Evolutionary conservation across 2,797 vertebrate genomes (phyloP), one percentile per base, ranked within the genome.

Genomic region (Toxotes lorentzi): DNA sequence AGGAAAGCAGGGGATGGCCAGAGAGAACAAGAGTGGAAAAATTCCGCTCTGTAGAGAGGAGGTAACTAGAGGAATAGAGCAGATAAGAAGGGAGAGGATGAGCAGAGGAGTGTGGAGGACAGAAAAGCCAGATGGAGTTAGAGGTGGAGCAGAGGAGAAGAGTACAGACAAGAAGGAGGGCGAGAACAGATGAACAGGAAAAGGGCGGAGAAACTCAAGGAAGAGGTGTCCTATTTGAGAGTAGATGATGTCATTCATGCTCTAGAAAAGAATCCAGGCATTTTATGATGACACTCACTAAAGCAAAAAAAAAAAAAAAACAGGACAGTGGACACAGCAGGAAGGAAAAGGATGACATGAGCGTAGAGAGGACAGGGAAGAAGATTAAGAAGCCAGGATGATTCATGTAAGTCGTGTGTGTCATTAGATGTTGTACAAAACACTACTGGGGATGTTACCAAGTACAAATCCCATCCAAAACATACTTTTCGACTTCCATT

Each of bases 61-160:
- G 32, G 30, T 50, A 69, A 70, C 19, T 14, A 23, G 59, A 70
- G 58, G 51, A 73, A 34, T 7, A 32, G 32, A 75, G 71, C 38
- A 38, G 35, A 79, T 58, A 41, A 43, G 53, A 48, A 41, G 7
- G 64, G 45, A 35, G 34, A 65, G 51, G 45, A 60, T 24, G 38
- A 53, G 21, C 10, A 75, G n/a, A 70, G 35, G 53, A 38, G 41
- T 34, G 58, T 32, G 59, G 48, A 71, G 78, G 76, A 76, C 72
- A 73, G 64, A 62, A 64, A 62, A 82, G 59, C 72, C 79, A 81
- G 58, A 68, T 76, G 24, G 69, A 82, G 67, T 78, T 57, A 70
- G 47, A 88, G 79, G 61, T 75, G 76, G 74, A 74, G 77, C 53
- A 73, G 40, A 63, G 32, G 61, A 64, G 73, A 62, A 54, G 63